Evolutionary conservation across 2,113 vertebrate genomes (phyloP), one percentile per base, ranked within the genome.

Genomic region (Panthera uncia): DNA sequence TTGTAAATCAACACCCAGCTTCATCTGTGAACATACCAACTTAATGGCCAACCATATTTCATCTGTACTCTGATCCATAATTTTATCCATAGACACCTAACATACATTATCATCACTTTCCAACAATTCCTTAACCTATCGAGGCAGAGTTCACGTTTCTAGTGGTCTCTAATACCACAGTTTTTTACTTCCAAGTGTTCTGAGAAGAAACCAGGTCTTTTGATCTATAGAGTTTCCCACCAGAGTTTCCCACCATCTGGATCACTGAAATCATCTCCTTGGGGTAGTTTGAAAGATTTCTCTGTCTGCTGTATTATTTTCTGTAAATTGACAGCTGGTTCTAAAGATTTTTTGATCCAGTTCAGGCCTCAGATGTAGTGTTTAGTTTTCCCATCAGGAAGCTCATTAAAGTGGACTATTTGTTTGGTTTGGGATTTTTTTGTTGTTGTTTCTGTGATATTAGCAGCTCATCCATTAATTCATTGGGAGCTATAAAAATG

Each of bases 271-370:
- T 23, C 29, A 68, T 78, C 45, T 76, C 29, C 48, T 79, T 50
- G 48, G 18, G 45, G 31, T 88, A 55, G 4, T 96, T 95, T 50
- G 52, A 63, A 45, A n/a, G 79, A 0, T 45, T 76, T 87, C 25
- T 55, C 14, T 82, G 15, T 65, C 45, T 16, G 73, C 41, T 41
- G 23, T 95, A 19, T 19, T 95, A 19, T 92, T 86, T 73, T 71
- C 45, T 89, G 3, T 89, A 92, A 94, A 73, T 93, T 93, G 57
- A 50, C 41, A 68, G 38, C 45, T 96, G 13, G 57, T 78, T 86
- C 45, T 82, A 92, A 5, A 92, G 31, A 84, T 33, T 57, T 94
- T 33, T 69, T 93, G 7, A 74, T 76, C 50, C 55, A 68, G 84
- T 80, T 92, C 29, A 78, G 33, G 12, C 38, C 3, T 66, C 33